Evolutionary conservation across 2,888 invertebrate species (phyloP).

Genomic region (Dione juno): DNA sequence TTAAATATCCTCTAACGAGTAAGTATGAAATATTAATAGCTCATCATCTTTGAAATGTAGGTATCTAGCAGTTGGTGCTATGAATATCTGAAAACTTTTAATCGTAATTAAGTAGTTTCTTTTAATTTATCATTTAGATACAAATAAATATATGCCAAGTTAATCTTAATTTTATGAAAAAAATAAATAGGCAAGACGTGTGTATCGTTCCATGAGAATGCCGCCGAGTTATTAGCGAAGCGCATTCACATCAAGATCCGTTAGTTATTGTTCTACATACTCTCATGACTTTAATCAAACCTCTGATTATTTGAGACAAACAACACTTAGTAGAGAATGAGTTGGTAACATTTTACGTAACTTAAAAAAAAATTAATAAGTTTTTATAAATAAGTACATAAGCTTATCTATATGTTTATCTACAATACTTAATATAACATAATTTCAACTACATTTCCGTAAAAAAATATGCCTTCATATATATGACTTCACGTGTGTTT

Average conservation of each 20-base stretch:
- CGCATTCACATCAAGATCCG: constrained; percentile 57
- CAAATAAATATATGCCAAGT: not conserved
- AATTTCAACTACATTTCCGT: too few species aligned
- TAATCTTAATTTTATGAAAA: constrained; percentile 47
- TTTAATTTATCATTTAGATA: constrained; percentile 8
- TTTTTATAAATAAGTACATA: too few species aligned
- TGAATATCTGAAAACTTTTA: not conserved
- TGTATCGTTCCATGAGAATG: constrained; percentile 73
- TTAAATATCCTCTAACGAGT: not conserved
- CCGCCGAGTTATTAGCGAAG: constrained; percentile 61
- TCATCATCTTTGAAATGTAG: not conserved
- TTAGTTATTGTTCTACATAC: constrained; percentile 58
- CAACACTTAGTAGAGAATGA: not conserved
- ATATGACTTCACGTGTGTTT: too few species aligned
- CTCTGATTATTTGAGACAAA: constrained; percentile 22
- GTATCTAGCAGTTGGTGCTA: constrained; percentile 6
- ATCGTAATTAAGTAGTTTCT: constrained; percentile 3
- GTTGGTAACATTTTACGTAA: not conserved
- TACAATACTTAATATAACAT: too few species aligned
- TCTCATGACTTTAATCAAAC: constrained; percentile 34
- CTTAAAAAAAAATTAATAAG: too few species aligned
- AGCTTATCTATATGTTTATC: too few species aligned
- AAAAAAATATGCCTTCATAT: too few species aligned
- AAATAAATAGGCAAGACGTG: constrained; percentile 61
- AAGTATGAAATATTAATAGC: not conserved